Evolutionary conservation across 2,888 invertebrate genomes (phyloP), one percentile per base, ranked within the genome.

Genomic region (Colletes collaris): DNA sequence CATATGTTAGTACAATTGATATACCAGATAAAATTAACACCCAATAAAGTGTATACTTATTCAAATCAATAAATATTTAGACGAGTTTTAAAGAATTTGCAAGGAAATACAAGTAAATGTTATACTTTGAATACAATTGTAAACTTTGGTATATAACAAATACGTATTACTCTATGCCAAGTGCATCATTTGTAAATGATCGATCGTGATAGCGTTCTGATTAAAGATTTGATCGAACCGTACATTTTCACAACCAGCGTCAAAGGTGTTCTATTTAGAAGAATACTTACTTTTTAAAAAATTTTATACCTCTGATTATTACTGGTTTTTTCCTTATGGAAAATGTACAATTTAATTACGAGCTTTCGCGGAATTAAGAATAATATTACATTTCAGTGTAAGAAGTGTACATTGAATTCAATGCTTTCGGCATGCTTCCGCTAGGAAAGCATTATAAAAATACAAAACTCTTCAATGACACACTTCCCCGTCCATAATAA

Each of bases 141-240:
- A 82, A 85, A 83, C 86, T 86, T 86, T 86, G 87, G 87, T 70
- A 83, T 83, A 52, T 56, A 79, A 85, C 73, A 86, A 74, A 87
- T 81, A 77, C 86, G 75, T 68, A 64, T 59, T 70, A 68, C 74
- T 81, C 87, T 79, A 79, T 82, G 83, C 87, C 86, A 85, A 86
- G 83, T 79, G 74, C 52, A 49, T 72, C 55, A 81, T 67, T 60
- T 16, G 53, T 52, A 59, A 76, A 58, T 63, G 13, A 64, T 79
- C 60, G 60, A 52, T 66, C 49, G 55, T 55, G 53, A 71, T 68
- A 64, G 27, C 35, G 62, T 59, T 49, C 63, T 60, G 69, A 71
- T 80, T 62, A 72, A 67, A 66, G 52, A 64, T 76, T 64, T 55
- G 70, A 83, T 84, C 27, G 66, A 73, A 76, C 60, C 53, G 50